Conservation (phyloP, 2,797 vertebrate genomes). For the Sebastes kiyomatsui region DNA sequence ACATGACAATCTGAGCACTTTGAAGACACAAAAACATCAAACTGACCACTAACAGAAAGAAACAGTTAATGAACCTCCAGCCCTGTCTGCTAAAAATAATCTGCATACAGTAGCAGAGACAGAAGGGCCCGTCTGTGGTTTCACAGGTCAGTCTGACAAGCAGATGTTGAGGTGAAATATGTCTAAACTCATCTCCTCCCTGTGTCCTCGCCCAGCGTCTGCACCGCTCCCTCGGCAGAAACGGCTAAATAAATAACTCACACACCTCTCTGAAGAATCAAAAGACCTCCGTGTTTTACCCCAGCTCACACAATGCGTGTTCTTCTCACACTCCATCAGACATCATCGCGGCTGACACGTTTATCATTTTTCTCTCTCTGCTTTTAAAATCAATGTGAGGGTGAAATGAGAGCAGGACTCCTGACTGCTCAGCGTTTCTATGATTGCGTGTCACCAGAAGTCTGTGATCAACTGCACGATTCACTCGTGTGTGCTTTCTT, state of each 20-base stretch:
- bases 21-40: too few species aligned
- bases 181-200: conserved; percentile 5
- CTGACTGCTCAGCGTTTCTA: background rate
- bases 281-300: background rate
- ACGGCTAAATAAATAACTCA: background rate
- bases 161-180: conserved; percentile 60
- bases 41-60: too few species aligned
- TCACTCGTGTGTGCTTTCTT: background rate
- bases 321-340: background rate
- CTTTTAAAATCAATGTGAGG: conserved; percentile 36
- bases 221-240: conserved; percentile 15
- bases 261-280: background rate
- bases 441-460: conserved; percentile 1
- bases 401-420: background rate
- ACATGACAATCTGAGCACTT: too few species aligned
- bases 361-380: background rate
- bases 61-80: background rate
- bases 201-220: too few species aligned
- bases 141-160: background rate
- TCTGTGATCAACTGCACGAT: background rate
- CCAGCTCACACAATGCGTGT: background rate
- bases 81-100: background rate
- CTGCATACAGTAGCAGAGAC: background rate
- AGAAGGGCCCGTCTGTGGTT: background rate
- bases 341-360: background rate